A percentile compares a stretch with the other conserved stretches of the same genome.
These are phyloP conservation scores for Drosophila repletoides DNA, from an alignment of 1,140 invertebrate genomes.

Conservation along the genomic window DNA sequence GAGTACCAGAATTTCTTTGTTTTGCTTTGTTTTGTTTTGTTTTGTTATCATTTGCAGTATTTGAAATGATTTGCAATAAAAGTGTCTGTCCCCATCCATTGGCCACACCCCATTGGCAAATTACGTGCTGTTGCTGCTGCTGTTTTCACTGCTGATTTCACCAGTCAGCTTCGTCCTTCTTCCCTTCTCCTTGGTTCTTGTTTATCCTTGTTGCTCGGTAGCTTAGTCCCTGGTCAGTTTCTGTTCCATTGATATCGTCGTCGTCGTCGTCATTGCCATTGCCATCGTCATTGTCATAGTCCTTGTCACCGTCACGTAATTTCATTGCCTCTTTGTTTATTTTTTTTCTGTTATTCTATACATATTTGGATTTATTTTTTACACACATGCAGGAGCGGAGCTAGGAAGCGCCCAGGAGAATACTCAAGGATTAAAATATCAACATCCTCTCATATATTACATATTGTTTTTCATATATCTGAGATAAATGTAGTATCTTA, in stretches of 20 bases:
- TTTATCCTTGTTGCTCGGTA: background rate
- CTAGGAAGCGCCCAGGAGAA: background rate
- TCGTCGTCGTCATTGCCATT: conserved; percentile 15
- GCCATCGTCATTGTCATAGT: conserved; percentile 48
- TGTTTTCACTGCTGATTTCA: background rate
- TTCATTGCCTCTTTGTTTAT: conserved; percentile 72
- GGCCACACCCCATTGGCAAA: conserved; percentile 73
- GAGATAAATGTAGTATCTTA: too few species aligned
- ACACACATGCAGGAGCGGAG: conserved; percentile 16
- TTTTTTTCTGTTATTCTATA: conserved; percentile 43
- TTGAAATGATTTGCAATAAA: conserved; percentile 80
- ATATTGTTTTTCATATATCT: background rate
- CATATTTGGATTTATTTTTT: conserved; percentile 34
- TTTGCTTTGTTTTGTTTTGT: conserved; percentile 24
- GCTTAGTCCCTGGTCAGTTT: background rate
- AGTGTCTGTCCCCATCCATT: conserved; percentile 71
- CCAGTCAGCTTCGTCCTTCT: too few species aligned
- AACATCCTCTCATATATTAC: too few species aligned
- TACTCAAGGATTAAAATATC: background rate
- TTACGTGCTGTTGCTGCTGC: conserved; percentile 57
- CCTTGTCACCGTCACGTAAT: conserved; percentile 71
- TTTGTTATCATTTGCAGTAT: conserved; percentile 77
- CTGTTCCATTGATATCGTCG: conserved; percentile 16
- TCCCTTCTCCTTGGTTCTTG: too few species aligned
- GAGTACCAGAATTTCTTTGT: conserved; percentile 15